These are phyloP conservation scores for Drosophila hydei DNA, from an alignment of 1,140 invertebrate genomes.

Conservation along the genomic window DNA sequence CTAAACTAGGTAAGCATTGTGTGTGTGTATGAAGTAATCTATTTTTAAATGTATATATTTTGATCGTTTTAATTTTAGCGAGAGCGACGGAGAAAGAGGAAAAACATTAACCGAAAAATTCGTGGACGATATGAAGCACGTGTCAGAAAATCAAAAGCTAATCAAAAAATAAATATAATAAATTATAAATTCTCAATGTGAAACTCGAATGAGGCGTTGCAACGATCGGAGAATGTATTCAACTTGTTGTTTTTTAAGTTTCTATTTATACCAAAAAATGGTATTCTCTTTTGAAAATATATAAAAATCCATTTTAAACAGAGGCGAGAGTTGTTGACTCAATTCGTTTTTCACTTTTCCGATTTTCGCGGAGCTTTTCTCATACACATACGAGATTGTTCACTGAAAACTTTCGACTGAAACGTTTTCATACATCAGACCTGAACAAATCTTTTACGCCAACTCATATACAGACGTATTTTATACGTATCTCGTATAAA, in stretches of 20 bases:
- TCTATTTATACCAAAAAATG: slow-evolving; percentile 32
- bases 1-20: slow-evolving; percentile 25
- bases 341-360: slow-evolving; percentile 22
- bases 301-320: slow-evolving; percentile 18
- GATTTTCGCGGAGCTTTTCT: slow-evolving; percentile 39
- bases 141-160: slow-evolving; percentile 18
- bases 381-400: slow-evolving; percentile 38
- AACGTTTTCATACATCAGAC: slow-evolving; percentile 14
- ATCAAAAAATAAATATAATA: neutral
- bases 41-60: slow-evolving; percentile 52
- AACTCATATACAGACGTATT: slow-evolving; percentile 4
- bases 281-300: slow-evolving; percentile 8
- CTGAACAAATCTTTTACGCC: slow-evolving; percentile 13
- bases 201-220: neutral
- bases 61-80: slow-evolving; percentile 42
- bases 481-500: neutral
- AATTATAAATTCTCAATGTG: neutral
- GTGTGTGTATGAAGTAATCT: slow-evolving; percentile 23
- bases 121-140: slow-evolving; percentile 29
- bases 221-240: neutral
- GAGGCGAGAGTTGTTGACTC: slow-evolving; percentile 25
- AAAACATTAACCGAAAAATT: slow-evolving; percentile 20
- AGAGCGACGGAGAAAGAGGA: neutral
- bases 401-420: slow-evolving; percentile 46
- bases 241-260: slow-evolving; percentile 2